phyloP scores from a whole-genome alignment of 2,888 invertebrate genomes.

The Leptogaster cylindrica region DNA sequence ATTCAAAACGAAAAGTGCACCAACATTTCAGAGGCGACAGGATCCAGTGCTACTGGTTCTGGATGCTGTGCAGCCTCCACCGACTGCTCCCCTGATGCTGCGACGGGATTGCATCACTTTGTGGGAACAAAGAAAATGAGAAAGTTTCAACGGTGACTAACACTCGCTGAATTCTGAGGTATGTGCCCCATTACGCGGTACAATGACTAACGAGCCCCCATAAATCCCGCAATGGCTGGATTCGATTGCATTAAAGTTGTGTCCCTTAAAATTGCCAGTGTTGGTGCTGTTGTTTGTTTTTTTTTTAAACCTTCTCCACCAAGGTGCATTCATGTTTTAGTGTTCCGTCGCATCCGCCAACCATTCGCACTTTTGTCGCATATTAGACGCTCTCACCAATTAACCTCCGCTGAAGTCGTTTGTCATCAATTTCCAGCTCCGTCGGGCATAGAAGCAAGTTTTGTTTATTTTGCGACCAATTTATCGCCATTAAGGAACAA shows the following conservation, averaged over 20 bases:
- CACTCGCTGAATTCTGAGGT: conserved; percentile 13
- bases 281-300: neutral
- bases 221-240: neutral
- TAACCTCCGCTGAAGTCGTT: conserved; percentile 5
- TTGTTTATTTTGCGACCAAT: conserved; percentile 37
- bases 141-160: conserved; percentile 22
- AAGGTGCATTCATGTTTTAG: neutral
- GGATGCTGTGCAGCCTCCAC: neutral
- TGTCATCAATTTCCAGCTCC: conserved; percentile 28
- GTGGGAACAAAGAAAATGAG: conserved; percentile 24
- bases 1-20: conserved; percentile 10
- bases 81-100: neutral
- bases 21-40: too few relatives aligned
- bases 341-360: neutral
- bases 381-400: conserved; percentile 4
- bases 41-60: too few relatives aligned
- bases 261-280: too few relatives aligned
- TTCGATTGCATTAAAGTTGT: neutral
- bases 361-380: neutral
- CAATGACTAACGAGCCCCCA: conserved; percentile 11
- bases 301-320: neutral
- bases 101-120: conserved; percentile 20
- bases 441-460: neutral
- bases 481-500: conserved; percentile 37
- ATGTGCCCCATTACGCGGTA: conserved; percentile 6